phyloP scores from a whole-genome alignment of 2,113 vertebrate genomes.

The Ptychochromis oligacanthus region DNA sequence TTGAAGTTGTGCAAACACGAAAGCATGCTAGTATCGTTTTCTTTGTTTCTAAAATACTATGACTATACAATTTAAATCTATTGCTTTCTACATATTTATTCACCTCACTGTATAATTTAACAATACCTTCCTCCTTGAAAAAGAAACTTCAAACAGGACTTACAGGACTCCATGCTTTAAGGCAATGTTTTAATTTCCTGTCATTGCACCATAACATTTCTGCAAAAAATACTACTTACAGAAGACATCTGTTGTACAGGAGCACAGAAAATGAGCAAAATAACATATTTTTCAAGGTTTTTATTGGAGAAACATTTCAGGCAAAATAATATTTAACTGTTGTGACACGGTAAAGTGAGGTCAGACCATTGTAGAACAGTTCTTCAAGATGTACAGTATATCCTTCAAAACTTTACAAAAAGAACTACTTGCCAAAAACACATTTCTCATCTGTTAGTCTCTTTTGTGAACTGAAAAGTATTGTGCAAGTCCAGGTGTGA shows the following conservation, averaged over 20 bases:
- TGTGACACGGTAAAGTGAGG: neutral
- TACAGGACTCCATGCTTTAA: slow-evolving; percentile 31
- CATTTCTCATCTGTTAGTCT: neutral
- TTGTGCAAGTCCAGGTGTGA: slow-evolving; percentile 24
- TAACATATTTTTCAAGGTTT: slow-evolving; percentile 4
- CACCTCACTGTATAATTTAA: slow-evolving; percentile 26
- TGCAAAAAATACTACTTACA: slow-evolving; percentile 44
- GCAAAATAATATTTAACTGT: slow-evolving; percentile 29
- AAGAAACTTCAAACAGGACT: slow-evolving; percentile 51
- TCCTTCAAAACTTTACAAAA: slow-evolving; percentile 29
- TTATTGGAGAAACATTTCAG: neutral
- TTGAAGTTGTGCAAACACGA: neutral
- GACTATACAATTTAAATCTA: slow-evolving; percentile 6
- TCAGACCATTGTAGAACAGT: neutral
- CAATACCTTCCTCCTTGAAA: slow-evolving; percentile 33
- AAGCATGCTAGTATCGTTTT: neutral
- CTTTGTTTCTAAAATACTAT: neutral
- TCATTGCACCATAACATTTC: slow-evolving; percentile 46
- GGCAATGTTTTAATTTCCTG: slow-evolving; percentile 59
- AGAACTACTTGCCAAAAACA: neutral
- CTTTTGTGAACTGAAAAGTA: slow-evolving; percentile 3
- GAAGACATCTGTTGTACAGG: neutral
- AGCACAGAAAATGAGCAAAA: slow-evolving; percentile 11
- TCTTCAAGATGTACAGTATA: neutral
- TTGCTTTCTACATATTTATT: slow-evolving; percentile 40